Conservation (phyloP, 2,113 vertebrate genomes). For the Irena cyanogastra region DNA sequence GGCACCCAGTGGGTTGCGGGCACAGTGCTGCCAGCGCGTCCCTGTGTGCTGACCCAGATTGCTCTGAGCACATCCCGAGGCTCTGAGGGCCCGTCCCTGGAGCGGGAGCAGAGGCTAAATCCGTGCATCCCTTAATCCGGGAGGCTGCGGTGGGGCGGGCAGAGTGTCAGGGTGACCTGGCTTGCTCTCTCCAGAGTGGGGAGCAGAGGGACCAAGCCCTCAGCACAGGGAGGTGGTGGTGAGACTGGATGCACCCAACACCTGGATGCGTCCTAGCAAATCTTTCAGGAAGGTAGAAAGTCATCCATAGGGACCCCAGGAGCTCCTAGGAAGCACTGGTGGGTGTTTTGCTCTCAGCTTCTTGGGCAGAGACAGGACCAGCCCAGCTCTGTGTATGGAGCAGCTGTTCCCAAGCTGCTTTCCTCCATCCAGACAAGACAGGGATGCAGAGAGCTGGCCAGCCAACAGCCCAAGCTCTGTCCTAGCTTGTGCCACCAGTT, state of each 20-base stretch:
- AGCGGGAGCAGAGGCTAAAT: constrained; percentile 31
- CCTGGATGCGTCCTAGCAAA: accelerated
- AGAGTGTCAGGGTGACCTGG: constrained; percentile 8
- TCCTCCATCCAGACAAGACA: background rate
- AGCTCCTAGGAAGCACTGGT: background rate
- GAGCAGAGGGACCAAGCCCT: background rate
- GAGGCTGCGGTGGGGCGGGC: background rate
- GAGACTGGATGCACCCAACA: background rate
- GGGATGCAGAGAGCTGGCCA: background rate
- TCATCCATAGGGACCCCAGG: background rate
- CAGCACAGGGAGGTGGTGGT: background rate
- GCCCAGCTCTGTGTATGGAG: background rate
- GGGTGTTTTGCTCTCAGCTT: background rate
- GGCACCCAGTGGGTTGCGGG: background rate
- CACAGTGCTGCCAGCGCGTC: background rate
- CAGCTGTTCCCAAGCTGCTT: background rate
- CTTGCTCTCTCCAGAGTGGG: background rate
- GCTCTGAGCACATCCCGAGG: background rate
- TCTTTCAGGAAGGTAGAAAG: background rate
- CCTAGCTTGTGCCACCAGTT: background rate
- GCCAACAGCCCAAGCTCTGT: background rate
- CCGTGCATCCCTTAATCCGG: constrained; percentile 60
- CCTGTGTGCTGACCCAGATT: constrained; percentile 43
- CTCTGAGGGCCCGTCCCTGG: background rate
- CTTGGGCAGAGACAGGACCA: background rate